These are phyloP conservation scores for Cyprinodon tularosa DNA, from an alignment of 2,113 vertebrate genomes.

Conservation along the genomic window DNA sequence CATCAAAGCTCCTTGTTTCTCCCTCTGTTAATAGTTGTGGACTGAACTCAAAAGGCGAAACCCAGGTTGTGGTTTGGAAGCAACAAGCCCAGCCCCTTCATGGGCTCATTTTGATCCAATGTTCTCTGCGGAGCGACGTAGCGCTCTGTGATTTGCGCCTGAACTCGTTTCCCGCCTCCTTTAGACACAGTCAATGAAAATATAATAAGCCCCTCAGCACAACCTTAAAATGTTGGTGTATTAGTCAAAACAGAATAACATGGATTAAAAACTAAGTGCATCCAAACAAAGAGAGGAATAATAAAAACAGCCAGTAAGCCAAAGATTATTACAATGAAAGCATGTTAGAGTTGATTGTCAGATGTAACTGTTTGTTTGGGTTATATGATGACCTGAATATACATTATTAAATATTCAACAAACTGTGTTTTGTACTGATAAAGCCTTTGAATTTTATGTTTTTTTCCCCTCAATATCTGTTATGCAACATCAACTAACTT, in stretches of 20 bases:
- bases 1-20: constrained; percentile 57
- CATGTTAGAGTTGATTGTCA: not conserved
- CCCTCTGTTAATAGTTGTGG: constrained; percentile 57
- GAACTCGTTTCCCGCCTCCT: constrained; percentile 70
- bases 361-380: not conserved
- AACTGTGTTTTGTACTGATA: not conserved
- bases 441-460: not conserved
- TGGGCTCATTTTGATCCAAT: constrained; percentile 47
- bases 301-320: not conserved
- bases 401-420: not conserved
- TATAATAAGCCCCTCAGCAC: constrained; percentile 11
- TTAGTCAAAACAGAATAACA: not conserved
- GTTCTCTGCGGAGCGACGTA: constrained; percentile 56
- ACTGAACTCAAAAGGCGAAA: constrained; percentile 71
- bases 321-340: not conserved
- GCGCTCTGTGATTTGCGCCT: constrained; percentile 69
- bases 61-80: constrained; percentile 70
- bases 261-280: not conserved
- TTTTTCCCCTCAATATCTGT: too few species aligned
- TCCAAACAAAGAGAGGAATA: not conserved
- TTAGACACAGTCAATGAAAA: constrained; percentile 39
- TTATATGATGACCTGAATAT: not conserved
- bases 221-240: constrained; percentile 25
- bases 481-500: too few species aligned
- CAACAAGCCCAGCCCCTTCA: constrained; percentile 72